Percentiles rank a stretch among this genome's conserved stretches.
These are phyloP conservation scores for Sebastes glaucus DNA, from an alignment of 2,797 vertebrate genomes.

Conservation along the genomic window DNA sequence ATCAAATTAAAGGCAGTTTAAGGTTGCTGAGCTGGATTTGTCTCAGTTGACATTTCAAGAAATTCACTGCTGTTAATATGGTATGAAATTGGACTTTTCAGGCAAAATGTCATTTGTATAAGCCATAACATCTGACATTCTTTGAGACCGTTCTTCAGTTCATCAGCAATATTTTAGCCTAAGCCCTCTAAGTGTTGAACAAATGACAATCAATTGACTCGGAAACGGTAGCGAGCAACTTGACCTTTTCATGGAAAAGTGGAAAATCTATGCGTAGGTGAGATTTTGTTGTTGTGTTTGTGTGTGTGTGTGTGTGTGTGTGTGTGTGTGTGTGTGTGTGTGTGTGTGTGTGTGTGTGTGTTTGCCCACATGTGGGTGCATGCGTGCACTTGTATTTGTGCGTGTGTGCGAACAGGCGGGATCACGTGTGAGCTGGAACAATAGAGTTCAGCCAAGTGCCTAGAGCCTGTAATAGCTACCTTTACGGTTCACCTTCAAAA, in stretches of 20 bases:
- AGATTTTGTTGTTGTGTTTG: constrained; percentile 16
- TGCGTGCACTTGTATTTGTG: not conserved
- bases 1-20: constrained; percentile 36
- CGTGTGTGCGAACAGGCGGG: not conserved
- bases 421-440: constrained; percentile 27
- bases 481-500: constrained; percentile 74
- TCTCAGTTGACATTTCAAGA: constrained; percentile 61
- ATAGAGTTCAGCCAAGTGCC: constrained; percentile 50
- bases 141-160: constrained; percentile 33
- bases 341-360: constrained; percentile 18
- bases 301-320: constrained; percentile 28
- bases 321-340: constrained; percentile 1
- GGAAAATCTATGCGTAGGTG: constrained; percentile 3
- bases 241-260: constrained; percentile 59
- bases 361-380: not conserved
- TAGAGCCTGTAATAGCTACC: constrained; percentile 57
- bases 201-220: constrained; percentile 47
- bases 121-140: constrained; percentile 51
- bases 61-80: constrained; percentile 32
- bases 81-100: constrained; percentile 56
- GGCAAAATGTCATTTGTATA: constrained; percentile 59
- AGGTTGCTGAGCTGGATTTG: constrained; percentile 37
- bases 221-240: constrained; percentile 35
- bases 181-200: constrained; percentile 23
- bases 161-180: constrained; percentile 44